Evolutionary conservation across 2,113 vertebrate genomes (phyloP), one percentile per base, ranked within the genome.

Genomic region (Pao palembangensis): DNA sequence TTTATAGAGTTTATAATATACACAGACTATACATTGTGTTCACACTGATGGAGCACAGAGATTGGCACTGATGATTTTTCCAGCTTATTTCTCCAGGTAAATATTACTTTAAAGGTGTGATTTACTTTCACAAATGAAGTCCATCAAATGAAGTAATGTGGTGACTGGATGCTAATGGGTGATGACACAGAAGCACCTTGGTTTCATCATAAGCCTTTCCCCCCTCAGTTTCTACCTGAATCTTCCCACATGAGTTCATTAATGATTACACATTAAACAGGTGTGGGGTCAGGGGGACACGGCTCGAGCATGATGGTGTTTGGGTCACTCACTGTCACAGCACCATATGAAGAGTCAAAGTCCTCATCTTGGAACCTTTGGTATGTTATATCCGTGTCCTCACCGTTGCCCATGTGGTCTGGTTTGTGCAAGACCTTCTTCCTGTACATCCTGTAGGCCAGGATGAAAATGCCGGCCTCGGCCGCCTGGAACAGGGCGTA

Each of bases 401-500:
- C 16, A 16, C 44, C 44, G 44, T 94, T 91, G 0, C 92, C 91
- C 0, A 84, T 76, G 0, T 87, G 70, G 0, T 98, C 93, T 50
- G 85, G 87, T 60, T 97, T 98, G 71, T 92, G 91, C 21, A 92
- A 41, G 54, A 92, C 86, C n/a, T 94, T 88, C 60, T 84, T 92
- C 54, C 95, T 91, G 0, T 94, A 96, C 71, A 93, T 75, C 73
- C 93, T 93, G 81, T 99, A 99, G 0, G 61, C 88, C 79, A 99
- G 85, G 66, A 99, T 94, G 75, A 98, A 94, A 48, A 97, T 13
- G 23, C 94, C 96, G 0, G 97, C 97, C 86, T 99, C 97, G 0
- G 96, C 92, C 0, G 94, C 93, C 80, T 99, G 97, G 76, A 98
- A 99, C 16, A 98, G 91, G 0, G 95, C 96, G 0, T 98, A 99